These are phyloP conservation scores for Cerastoderma edule DNA, from an alignment of 2,888 invertebrate genomes.

Conservation along the genomic window DNA sequence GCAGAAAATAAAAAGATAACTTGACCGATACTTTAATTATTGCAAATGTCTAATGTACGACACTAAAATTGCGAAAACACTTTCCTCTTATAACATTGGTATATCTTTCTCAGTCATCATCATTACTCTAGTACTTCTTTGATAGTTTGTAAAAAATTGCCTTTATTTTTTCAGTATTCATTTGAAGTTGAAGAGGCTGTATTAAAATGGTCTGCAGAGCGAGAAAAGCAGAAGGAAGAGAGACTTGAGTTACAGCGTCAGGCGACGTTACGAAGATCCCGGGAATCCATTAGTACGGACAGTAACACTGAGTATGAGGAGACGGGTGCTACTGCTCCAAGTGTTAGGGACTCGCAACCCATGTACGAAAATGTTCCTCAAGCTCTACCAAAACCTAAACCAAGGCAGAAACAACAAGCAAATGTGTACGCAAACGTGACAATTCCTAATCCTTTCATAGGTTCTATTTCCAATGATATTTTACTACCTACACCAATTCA, in stretches of 20 bases:
- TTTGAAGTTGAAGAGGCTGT: constrained; percentile 79
- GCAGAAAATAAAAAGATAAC: too few relatives aligned
- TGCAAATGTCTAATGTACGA: too few relatives aligned
- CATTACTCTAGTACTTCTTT: too few relatives aligned
- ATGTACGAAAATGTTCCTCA: constrained; percentile 44
- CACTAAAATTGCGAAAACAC: too few relatives aligned
- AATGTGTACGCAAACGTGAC: constrained; percentile 44
- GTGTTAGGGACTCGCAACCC: constrained; percentile 33
- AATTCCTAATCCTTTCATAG: constrained; percentile 58
- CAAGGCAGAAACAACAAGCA: constrained; percentile 13
- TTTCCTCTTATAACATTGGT: too few relatives aligned
- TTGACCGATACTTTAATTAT: too few relatives aligned
- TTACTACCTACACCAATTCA: constrained; percentile 68
- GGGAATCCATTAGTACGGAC: constrained; percentile 27
- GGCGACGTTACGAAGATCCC: constrained; percentile 26
- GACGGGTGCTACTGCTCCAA: constrained; percentile 33
- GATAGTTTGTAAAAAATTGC: too few relatives aligned
- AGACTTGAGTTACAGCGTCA: constrained; percentile 45
- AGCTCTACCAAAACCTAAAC: constrained; percentile 27
- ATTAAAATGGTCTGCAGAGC: constrained; percentile 75
- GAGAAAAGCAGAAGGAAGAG: constrained; percentile 65
- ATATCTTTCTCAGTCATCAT: too few relatives aligned
- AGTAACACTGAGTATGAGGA: constrained; percentile 17
- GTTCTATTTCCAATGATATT: constrained; percentile 64
- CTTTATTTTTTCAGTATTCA: constrained; percentile 72